These are phyloP conservation scores for Chlamydotis undulata DNA, from an alignment of 2,113 vertebrate genomes.

Conservation along the genomic window DNA sequence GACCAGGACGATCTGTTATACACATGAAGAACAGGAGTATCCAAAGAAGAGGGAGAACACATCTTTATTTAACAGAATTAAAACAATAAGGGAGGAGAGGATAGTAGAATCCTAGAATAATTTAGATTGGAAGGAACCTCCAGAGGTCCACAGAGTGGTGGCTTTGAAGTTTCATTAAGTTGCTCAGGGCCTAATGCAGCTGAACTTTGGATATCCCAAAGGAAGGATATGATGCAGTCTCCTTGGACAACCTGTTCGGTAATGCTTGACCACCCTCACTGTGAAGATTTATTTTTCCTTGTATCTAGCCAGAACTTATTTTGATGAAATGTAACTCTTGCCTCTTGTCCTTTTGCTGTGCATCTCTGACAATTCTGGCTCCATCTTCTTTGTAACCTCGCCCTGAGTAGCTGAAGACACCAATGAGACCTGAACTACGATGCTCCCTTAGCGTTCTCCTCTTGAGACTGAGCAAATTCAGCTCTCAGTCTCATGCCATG, in stretches of 20 bases:
- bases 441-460: background rate
- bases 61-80: background rate
- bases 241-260: background rate
- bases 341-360: background rate
- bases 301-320: background rate
- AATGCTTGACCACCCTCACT: background rate
- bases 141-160: background rate
- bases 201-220: background rate
- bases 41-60: background rate
- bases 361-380: background rate
- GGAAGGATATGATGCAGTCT: background rate
- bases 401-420: background rate
- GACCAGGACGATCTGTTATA: background rate
- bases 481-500: background rate
- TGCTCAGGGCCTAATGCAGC: background rate
- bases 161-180: background rate
- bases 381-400: background rate
- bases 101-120: background rate
- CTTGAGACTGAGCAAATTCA: background rate
- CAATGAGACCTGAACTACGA: background rate
- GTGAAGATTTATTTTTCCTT: background rate
- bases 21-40: background rate
- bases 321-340: background rate
- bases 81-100: background rate
- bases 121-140: background rate